Evolutionary conservation across 1,140 invertebrate species (phyloP), one percentile per base, ranked within the genome.

Genomic region (Copidosoma floridanum): DNA sequence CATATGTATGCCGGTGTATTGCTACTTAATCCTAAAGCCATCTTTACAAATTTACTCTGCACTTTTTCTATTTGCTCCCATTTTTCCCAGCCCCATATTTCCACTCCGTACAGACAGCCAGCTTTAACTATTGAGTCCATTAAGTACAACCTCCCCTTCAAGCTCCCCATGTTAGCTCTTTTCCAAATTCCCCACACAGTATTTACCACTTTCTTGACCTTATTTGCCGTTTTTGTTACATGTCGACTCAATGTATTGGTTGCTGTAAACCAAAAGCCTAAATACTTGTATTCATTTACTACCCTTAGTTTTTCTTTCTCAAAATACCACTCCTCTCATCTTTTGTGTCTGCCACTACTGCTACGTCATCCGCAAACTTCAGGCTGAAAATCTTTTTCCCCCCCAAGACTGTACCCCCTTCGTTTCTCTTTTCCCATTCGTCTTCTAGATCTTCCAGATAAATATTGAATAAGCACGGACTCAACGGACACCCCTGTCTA

Each of bases 401-500:
- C 2, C 37, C 57, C 5, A 58, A 27, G 11, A 60, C 57, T 4
- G 37, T 32, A 0, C 57, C 57, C 35, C n/a, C n/a, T n/a, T n/a
- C n/a, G n/a, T n/a, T n/a, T n/a, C n/a, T n/a, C n/a, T n/a, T n/a
- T n/a, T n/a, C 27, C 50, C 38, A 46, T 40, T 57, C 27, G 14
- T 57, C 8, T 12, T 63, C 61, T 2, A 63, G 16, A 20, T 63
- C 55, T 24, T 63, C 40, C 20, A 58, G 11, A n/a, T 48, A 59
- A 12, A 64, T 37, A 38, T 64, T 59, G 23, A 59, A 58, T 3
- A 59, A 37, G 3, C 46, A 59, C 10, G 62, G 37, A 29, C 62
- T 64, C 2, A 64, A 43, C 29, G 56, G 38, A 12, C 62, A 64
- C 2, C 56, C 62, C 47, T 64, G 56, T 18, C 62, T 53, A n/a